These are phyloP conservation scores for Tauraco erythrolophus DNA, from an alignment of 2,113 vertebrate species.

Conservation along the genomic window DNA sequence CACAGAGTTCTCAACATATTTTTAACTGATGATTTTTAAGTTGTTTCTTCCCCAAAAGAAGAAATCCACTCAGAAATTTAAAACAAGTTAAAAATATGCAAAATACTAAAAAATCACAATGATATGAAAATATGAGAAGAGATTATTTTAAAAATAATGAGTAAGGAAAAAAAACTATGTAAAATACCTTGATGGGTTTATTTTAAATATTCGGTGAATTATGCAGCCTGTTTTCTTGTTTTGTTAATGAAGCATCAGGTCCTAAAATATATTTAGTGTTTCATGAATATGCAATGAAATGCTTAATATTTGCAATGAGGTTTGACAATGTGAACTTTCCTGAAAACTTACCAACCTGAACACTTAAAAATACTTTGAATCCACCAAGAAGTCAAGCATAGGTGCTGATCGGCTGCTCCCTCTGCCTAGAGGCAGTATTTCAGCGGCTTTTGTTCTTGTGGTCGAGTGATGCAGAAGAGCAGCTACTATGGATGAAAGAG, in stretches of 20 bases:
- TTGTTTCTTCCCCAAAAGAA: background rate
- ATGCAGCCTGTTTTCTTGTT: conserved; percentile 43
- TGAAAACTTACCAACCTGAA: conserved; percentile 6
- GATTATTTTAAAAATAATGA: conserved; percentile 3
- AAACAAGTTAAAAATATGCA: conserved; percentile 15
- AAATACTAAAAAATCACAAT: background rate
- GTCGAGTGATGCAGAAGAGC: background rate
- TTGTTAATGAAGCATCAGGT: conserved; percentile 50
- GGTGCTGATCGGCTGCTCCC: background rate
- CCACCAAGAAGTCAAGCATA: background rate
- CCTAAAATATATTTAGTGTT: conserved; percentile 48
- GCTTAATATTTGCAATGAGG: conserved; percentile 8
- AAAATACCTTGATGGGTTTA: background rate
- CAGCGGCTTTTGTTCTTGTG: background rate
- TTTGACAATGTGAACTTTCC: background rate
- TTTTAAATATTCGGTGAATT: conserved; percentile 30
- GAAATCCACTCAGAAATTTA: background rate
- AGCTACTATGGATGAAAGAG: background rate
- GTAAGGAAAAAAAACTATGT: background rate
- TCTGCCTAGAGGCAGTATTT: background rate
- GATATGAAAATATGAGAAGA: background rate
- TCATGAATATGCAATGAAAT: conserved; percentile 49
- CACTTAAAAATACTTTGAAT: background rate
- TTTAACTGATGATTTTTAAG: background rate
- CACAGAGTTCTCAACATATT: background rate